Conservation (phyloP, 2,888 invertebrate genomes). For the Rhodophaea formosa region DNA sequence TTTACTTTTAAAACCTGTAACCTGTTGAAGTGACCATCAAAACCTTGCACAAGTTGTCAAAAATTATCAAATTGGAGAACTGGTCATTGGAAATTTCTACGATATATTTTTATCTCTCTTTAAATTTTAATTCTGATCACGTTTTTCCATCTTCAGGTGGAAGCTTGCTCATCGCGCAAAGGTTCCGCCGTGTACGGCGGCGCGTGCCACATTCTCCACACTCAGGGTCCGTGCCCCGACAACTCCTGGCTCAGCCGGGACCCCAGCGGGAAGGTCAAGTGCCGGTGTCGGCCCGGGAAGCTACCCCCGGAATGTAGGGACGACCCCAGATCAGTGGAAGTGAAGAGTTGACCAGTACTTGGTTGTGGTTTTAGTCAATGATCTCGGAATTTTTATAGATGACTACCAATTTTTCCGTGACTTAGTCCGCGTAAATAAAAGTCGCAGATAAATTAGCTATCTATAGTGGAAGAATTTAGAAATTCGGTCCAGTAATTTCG, state of each 20-base stretch:
- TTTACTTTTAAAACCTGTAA: no score
- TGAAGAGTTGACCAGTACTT: conserved; percentile 36
- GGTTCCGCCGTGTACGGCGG: conserved; percentile 85
- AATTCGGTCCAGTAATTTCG: no score
- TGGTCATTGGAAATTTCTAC: no score
- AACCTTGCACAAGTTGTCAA: no score
- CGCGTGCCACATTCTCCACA: conserved; percentile 88
- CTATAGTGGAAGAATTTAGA: no score
- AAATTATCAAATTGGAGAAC: no score
- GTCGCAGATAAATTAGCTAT: no score
- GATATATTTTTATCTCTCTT: no score
- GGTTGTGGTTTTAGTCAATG: background rate
- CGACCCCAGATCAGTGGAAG: conserved; percentile 28
- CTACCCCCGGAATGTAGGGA: conserved; percentile 37
- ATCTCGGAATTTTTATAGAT: background rate
- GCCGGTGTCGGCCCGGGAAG: conserved; percentile 84
- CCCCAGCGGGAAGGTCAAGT: conserved; percentile 70
- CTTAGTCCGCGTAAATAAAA: no score
- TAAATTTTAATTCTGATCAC: no score
- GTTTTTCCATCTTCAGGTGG: conserved; percentile 66
- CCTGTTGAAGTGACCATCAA: no score
- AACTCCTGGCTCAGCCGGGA: conserved; percentile 80
- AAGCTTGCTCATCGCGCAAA: conserved; percentile 79
- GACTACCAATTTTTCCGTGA: no score
- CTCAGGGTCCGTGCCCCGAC: conserved; percentile 87